Evolutionary conservation across 2,797 vertebrate species (phyloP), one percentile per base, ranked within the genome.

Genomic region (Dryobates pubescens): DNA sequence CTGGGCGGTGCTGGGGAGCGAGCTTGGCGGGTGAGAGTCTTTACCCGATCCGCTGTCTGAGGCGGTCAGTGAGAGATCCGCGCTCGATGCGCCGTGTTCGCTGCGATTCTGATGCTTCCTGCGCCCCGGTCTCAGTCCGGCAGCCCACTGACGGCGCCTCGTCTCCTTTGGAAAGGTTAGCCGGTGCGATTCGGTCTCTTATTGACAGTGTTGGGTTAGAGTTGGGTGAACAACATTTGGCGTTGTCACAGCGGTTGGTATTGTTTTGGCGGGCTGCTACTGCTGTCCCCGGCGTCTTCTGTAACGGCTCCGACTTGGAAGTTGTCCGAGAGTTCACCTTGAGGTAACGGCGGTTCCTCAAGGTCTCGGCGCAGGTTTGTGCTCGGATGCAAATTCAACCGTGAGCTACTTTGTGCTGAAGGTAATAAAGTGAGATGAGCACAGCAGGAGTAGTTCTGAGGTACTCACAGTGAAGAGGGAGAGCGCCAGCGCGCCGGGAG

Each of bases 21-120:
- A n/a, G 29, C 18, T 45, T 3, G 72, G 29, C 12, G 27, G 22
- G 22, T 3, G 49, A 27, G 63, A 36, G 45, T 24, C n/a, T 10
- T 14, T 30, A 3, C 5, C 26, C 43, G 43, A 24, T 23, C 18
- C 67, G 29, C 20, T 4, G 51, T 8, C 9, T 9, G 17, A 10
- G 73, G 54, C 22, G 29, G 29, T 9, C 71, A 53, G 73, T 34
- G 80, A 20, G 58, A 14, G 30, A 17, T 3, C 17, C 34, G 3
- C 22, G 7, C 0, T 43, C 7, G 4, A 3, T 4, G 45, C 38
- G 9, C 51, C 9, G 9, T 1, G 24, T 1, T 32, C 27, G 0
- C 29, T 6, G 0, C 17, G 38, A 41, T 3, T 15, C 5, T 7
- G n/a, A 9, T 5, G 51, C 32, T 29, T 9, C 27, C 4, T 13